phyloP scores from a whole-genome alignment of 2,888 invertebrate genomes.

The Lepidochrysops patricia region DNA sequence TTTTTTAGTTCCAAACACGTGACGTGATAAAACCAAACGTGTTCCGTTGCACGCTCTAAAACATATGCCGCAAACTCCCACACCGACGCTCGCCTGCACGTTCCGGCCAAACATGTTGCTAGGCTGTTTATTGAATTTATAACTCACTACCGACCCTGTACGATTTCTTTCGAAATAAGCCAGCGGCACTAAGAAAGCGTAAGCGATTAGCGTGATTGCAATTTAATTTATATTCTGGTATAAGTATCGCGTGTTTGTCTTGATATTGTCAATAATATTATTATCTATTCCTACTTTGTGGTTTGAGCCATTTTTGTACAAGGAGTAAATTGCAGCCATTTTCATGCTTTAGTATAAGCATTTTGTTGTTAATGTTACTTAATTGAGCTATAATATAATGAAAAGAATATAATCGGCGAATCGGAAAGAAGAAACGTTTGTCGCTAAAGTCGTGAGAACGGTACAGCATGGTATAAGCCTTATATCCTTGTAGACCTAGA shows the following conservation, averaged over 20 bases:
- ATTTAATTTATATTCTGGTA: no score
- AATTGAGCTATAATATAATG: no score
- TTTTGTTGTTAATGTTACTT: no score
- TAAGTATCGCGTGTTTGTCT: no score
- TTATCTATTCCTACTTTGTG: neutral
- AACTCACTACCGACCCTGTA: neutral
- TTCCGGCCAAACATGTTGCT: neutral
- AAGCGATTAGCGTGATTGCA: neutral
- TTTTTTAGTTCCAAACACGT: neutral
- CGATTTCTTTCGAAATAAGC: neutral
- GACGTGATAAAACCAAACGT: conserved; percentile 4
- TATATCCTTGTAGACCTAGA: neutral
- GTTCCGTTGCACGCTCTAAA: conserved; percentile 4
- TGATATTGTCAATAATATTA: no score
- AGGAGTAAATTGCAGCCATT: no score
- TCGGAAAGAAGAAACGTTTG: neutral
- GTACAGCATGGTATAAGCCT: neutral
- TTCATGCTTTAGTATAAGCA: no score
- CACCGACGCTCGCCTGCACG: neutral
- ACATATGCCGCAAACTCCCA: neutral
- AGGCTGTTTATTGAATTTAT: conserved; percentile 6
- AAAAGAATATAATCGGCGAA: no score
- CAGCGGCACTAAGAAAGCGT: neutral
- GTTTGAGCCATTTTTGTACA: neutral
- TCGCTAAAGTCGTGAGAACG: no score